A percentile compares a stretch with the other conserved stretches of the same genome.
Conservation (phyloP, 1,140 invertebrate genomes). For the Pachyrhynchus sulphureomaculatus region DNA sequence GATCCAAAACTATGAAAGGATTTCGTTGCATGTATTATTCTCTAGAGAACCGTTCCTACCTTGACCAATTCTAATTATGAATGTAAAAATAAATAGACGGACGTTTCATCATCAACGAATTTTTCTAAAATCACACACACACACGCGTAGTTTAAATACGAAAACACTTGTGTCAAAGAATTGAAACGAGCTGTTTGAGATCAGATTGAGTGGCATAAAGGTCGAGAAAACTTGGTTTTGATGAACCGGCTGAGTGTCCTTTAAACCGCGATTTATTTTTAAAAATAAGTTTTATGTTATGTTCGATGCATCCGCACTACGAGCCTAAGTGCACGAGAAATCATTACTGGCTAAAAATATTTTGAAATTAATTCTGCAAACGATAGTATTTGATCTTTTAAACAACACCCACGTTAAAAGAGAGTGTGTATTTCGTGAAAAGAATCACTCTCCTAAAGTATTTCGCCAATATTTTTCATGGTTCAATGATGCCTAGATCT, state of each 20-base stretch:
- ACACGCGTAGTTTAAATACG: background rate
- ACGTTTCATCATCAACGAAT: no score
- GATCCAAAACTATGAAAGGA: no score
- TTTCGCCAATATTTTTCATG: no score
- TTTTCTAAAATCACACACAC: background rate
- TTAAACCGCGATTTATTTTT: background rate
- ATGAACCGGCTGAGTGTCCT: background rate
- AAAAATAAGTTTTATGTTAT: constrained; percentile 1
- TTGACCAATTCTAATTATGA: background rate
- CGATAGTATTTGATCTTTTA: no score
- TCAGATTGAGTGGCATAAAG: background rate
- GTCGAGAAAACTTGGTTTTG: constrained; percentile 9
- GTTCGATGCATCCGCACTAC: constrained; percentile 7
- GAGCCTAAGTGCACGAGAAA: background rate
- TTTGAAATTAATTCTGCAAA: no score
- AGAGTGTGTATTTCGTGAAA: no score
- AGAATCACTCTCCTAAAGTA: no score
- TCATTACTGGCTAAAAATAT: no score
- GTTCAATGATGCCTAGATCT: no score
- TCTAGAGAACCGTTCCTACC: no score
- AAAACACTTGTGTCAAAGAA: background rate
- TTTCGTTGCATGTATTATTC: no score
- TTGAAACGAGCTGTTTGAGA: background rate
- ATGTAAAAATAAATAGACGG: background rate
- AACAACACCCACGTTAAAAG: no score